Conservation (phyloP, 2,888 invertebrate genomes). For the Volucella inflata region DNA sequence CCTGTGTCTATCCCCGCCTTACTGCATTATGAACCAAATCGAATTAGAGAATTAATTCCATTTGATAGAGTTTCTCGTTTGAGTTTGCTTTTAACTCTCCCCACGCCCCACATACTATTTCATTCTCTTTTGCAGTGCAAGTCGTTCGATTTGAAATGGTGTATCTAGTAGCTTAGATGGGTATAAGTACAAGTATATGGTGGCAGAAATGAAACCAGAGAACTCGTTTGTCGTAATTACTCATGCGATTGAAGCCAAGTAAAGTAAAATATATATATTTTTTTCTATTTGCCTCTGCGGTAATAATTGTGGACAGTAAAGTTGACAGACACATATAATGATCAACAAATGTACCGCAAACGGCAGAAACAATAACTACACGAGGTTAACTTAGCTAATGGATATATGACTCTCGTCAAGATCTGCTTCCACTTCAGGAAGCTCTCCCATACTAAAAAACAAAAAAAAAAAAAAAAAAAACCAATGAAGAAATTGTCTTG, state of each 20-base stretch:
- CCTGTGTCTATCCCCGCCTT: neutral
- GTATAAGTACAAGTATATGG: neutral
- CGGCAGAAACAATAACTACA: constrained; percentile 3
- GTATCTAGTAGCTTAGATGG: too few species aligned
- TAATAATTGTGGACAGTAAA: constrained; percentile 33
- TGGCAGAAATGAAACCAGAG: constrained; percentile 41
- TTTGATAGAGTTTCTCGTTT: constrained; percentile 69
- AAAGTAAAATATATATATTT: constrained; percentile 30
- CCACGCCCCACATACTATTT: neutral
- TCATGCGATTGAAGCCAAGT: constrained; percentile 55
- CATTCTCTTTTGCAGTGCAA: neutral
- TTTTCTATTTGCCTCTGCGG: constrained; percentile 27
- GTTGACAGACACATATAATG: constrained; percentile 30
- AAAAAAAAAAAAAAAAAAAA: too few species aligned
- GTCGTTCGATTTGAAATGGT: neutral
- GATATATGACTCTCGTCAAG: neutral
- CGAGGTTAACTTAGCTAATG: neutral
- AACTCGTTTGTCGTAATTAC: constrained; percentile 45
- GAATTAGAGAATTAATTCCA: constrained; percentile 65
- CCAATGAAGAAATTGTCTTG: neutral
- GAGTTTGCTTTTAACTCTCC: constrained; percentile 1
- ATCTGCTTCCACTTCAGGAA: neutral
- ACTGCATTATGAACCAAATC: constrained; percentile 57
- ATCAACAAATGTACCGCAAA: constrained; percentile 24
- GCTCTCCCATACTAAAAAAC: neutral